These are phyloP conservation scores for Notamacropus eugenii DNA, from an alignment of 2,797 vertebrate genomes.

Conservation along the genomic window DNA sequence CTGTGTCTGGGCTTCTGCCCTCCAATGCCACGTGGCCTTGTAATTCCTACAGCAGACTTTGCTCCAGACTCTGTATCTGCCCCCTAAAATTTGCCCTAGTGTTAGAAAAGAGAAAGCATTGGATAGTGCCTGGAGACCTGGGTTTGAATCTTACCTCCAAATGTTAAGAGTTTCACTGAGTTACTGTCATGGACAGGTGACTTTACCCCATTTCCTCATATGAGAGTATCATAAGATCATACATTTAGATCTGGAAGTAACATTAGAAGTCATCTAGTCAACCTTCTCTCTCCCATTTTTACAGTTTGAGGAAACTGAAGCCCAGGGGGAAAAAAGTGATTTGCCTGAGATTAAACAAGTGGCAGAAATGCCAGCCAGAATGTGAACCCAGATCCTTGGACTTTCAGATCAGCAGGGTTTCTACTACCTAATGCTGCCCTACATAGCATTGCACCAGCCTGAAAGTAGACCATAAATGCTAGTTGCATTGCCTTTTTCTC, in stretches of 20 bases:
- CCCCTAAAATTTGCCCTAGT: not conserved
- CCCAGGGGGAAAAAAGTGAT: not conserved
- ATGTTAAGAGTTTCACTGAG: not conserved
- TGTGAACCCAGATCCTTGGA: not conserved
- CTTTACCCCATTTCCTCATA: not conserved
- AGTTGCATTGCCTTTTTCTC: not conserved
- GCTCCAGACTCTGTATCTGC: not conserved
- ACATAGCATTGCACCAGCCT: not conserved
- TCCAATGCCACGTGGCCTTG: not conserved
- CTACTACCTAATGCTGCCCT: not conserved
- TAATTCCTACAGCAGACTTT: not conserved
- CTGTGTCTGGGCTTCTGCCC: not conserved
- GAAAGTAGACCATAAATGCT: not conserved
- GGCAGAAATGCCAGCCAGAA: not conserved
- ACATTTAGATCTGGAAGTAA: not conserved
- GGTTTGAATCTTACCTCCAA: not conserved
- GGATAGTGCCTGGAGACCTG: not conserved
- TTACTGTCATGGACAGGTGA: not conserved
- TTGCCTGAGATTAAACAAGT: not conserved
- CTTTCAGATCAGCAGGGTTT: not conserved
- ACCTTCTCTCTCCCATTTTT: not conserved
- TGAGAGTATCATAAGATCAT: not conserved
- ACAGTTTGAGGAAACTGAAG: not conserved
- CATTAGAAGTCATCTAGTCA: not conserved
- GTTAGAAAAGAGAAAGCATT: not conserved